Evolutionary conservation across 2,113 vertebrate species (phyloP), one percentile per base, ranked within the genome.

Genomic region (Centropristis striata): DNA sequence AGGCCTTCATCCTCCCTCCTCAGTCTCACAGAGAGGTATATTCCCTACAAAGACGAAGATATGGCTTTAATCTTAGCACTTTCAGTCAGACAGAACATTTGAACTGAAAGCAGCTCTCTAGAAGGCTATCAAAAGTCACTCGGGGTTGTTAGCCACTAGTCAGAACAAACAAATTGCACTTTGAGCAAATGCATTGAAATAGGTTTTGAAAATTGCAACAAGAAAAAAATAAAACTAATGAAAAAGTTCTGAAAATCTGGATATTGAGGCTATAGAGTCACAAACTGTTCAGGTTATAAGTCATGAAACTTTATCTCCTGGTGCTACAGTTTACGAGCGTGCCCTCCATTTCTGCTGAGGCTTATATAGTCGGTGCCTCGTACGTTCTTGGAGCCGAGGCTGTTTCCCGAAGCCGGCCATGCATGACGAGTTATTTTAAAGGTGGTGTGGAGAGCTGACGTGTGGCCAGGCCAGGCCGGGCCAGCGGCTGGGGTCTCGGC

Each of bases 31-130:
- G 83, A 90, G 89, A 85, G 83, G 68, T 61, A 71, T 47, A 70
- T 70, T 32, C 68, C 83, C 85, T 80, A 88, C 92, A 91, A 93
- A 92, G 90, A 87, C 83, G 49, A 64, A 39, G 81, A 82, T 78
- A 47, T 72, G 54, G 89, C 93, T 94, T 94, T 94, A 87, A 94
- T 94, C 93, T 93, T 75, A 46, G 85, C 85, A 84, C 87, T 90
- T 80, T 84, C 71, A 75, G 78, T 51, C 87, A 63, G 55, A 68
- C 61, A 27, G 58, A 47, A 67, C 79, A 88, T 85, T 83, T 90
- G 77, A 83, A 75, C 65, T 74, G 46, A 81, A 79, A 77, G 70
- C 60, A 66, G 64, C 75, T 67, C 76, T 81, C 63, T 61, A 67
- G 25, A 59, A 71, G 61, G 59, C 81, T 46, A 84, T 85, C 88